Evolutionary conservation across 2,888 invertebrate genomes (phyloP).

Genomic region (Drosophila limbata): DNA sequence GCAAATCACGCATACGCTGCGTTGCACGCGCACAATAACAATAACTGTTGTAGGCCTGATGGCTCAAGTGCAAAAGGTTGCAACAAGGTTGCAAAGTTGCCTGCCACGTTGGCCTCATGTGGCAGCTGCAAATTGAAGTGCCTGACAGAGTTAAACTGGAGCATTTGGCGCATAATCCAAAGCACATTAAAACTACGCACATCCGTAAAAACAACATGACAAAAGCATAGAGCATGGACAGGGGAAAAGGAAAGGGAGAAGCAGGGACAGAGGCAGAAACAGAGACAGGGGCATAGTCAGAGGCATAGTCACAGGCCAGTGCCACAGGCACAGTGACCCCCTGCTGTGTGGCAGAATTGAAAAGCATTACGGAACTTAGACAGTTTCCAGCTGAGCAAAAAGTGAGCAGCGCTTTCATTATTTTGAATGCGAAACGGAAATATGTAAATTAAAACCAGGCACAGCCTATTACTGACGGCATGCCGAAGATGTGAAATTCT

Average conservation of each 20-base stretch:
- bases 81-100: slow-evolving; percentile 6
- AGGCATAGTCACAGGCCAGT: slow-evolving; percentile 12
- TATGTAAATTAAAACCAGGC: slow-evolving; percentile 1
- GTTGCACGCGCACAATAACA: slow-evolving; percentile 75
- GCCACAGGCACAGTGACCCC: slow-evolving; percentile 18
- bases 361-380: slow-evolving; percentile 14
- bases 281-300: not conserved
- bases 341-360: slow-evolving; percentile 18
- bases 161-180: slow-evolving; percentile 72
- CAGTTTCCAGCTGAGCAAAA: slow-evolving; percentile 41
- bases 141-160: slow-evolving; percentile 50
- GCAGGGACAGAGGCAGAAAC: not conserved
- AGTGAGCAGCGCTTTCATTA: slow-evolving; percentile 23
- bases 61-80: slow-evolving; percentile 21
- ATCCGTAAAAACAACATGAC: slow-evolving; percentile 51
- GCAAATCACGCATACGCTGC: slow-evolving; percentile 79
- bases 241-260: not conserved
- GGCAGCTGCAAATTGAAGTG: slow-evolving; percentile 48
- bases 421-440: slow-evolving; percentile 4
- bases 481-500: not conserved
- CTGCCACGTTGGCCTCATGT: slow-evolving; percentile 6
- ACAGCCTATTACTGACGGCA: not conserved
- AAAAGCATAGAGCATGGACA: slow-evolving; percentile 7
- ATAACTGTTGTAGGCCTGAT: slow-evolving; percentile 18
- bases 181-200: slow-evolving; percentile 63